Evolutionary conservation across 2,113 vertebrate species (phyloP).

Genomic region (Corythoichthys intestinalis): DNA sequence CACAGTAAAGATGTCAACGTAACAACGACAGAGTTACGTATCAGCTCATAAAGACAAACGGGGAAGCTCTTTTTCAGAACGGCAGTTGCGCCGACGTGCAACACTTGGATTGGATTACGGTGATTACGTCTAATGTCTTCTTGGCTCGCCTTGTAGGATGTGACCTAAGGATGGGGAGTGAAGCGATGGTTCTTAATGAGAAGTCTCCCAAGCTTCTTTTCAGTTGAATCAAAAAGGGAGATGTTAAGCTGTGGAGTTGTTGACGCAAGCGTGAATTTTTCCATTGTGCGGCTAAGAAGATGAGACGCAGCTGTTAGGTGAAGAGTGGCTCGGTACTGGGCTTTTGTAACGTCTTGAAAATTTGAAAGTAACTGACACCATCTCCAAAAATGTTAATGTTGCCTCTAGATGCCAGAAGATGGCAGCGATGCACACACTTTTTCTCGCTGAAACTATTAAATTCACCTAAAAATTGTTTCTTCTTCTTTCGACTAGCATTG

Average conservation of each 20-base stretch:
- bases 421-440: background rate
- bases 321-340: constrained; percentile 34
- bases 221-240: constrained; percentile 5
- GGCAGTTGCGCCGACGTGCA: constrained; percentile 20
- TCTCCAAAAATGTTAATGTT: background rate
- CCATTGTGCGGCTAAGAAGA: constrained; percentile 40
- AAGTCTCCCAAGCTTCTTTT: constrained; percentile 19
- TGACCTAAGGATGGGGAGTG: constrained; percentile 38
- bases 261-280: constrained; percentile 31
- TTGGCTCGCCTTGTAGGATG: constrained; percentile 36
- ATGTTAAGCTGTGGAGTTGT: constrained; percentile 7
- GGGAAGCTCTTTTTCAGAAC: constrained; percentile 21
- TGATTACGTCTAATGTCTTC: constrained; percentile 24
- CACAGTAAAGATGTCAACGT: constrained; percentile 40
- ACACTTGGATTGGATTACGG: constrained; percentile 39
- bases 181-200: constrained; percentile 32
- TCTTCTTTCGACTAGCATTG: too few species aligned
- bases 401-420: background rate
- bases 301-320: constrained; percentile 54
- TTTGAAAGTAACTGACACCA: background rate
- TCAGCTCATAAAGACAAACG: constrained; percentile 36
- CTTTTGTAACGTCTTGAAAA: constrained; percentile 46
- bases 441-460: background rate
- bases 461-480: background rate
- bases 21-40: constrained; percentile 17